Base-by-base conservation (phyloP, 2,888 invertebrate genomes). In the Drosophila anceps region DNA sequence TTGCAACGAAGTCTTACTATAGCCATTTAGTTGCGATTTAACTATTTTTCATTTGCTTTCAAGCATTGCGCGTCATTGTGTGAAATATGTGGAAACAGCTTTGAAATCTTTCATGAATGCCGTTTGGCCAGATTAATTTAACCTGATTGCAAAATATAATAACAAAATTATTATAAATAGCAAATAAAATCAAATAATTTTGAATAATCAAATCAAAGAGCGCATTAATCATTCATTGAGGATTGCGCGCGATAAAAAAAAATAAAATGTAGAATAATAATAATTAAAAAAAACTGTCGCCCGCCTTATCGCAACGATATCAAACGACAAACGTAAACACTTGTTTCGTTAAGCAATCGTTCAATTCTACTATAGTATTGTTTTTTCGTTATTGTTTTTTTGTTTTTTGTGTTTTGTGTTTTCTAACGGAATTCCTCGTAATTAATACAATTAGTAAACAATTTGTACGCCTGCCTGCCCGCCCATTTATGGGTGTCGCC, bases 371-470 rank as follows among this genome's bases (percentile, higher is more conserved):
- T 64, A 20, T 60, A 72, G 18, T 66, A 51, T 51, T 66, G 58
- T 69, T 65, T 51, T 69, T 62, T 61, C n/a, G 20, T 27, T 39
- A 20, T 41, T 54, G 44, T 10, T 58, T 1, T 43, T 58, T 1
- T 54, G n/a, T n/a, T n/a, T n/a, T n/a, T n/a, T n/a, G n/a, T n/a
- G n/a, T 67, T 27, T 44, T 53, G 37, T 54, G 54, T 18, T 50
- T 37, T 4, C 46, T 69, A 64, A 63, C 66, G 67, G 57, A 60
- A 74, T 81, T 76, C 60, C 70, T 54, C 29, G 73, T 82, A 80
- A 87, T 84, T 84, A 82, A 69, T 76, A 67, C 70, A 87, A 84
- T 84, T 85, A 84, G 74, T 76, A 70, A 85, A 76, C 81, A 68
- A 84, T 84, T 84, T 85, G 78, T 76, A 78, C 73, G 77, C 73